Conservation (phyloP, 2,113 vertebrate genomes). For the Orycteropus afer region DNA sequence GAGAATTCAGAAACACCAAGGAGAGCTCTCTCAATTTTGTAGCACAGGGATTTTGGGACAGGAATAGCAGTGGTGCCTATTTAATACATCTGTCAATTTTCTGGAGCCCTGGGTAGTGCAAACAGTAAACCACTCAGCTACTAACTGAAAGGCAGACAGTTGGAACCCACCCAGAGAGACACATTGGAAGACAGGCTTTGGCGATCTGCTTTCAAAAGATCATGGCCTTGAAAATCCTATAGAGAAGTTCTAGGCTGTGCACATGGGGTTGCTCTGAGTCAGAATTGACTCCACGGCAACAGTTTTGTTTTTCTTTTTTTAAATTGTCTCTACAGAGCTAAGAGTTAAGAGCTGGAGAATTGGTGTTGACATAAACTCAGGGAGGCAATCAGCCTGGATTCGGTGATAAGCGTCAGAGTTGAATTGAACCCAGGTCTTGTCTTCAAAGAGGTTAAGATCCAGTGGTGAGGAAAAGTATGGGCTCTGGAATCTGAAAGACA, state of each 20-base stretch:
- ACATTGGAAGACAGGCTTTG: neutral
- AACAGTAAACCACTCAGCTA: neutral
- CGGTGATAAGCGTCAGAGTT: neutral
- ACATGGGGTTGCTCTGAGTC: too few species aligned
- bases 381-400: neutral
- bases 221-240: neutral
- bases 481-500: neutral
- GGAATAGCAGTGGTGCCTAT: neutral
- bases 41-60: neutral
- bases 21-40: neutral
- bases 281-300: too few species aligned
- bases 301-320: neutral
- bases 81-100: neutral
- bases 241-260: too few species aligned
- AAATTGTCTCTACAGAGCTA: neutral
- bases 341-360: neutral
- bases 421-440: neutral
- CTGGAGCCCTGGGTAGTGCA: neutral
- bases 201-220: neutral
- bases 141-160: neutral
- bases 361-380: neutral
- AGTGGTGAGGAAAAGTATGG: neutral
- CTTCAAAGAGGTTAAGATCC: neutral
- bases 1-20: neutral
- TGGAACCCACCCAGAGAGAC: neutral